Base-by-base conservation (phyloP, 2,797 vertebrate species). In the Crocodylus rhombifer region DNA sequence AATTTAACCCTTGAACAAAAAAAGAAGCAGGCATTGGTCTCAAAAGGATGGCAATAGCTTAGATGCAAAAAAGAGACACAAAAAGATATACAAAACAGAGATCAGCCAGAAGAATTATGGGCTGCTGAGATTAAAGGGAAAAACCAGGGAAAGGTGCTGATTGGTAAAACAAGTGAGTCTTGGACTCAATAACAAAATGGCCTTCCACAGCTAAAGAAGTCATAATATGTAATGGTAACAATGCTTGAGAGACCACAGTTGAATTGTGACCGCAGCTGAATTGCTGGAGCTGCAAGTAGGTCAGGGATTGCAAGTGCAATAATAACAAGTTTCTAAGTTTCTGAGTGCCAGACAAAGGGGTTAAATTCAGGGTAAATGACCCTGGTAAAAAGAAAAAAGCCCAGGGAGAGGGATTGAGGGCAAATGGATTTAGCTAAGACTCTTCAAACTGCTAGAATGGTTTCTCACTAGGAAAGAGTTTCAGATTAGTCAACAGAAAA, bases 1-100 rank as follows among this genome's bases (percentile, higher is more conserved):
- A 78, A 82, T 84, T 93, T 96, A 95, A 95, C 92, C 62, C 91
- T 75, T 77, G 18, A 86, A 89, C 62, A 2, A 62, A 82, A 83
- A 13, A 33, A 42, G 7, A 26, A 69, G 55, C 84, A 86, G 26
- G 51, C 25, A 74, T 60, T 16, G 2, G 20, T n/a, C 71, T 90
- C 80, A 30, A 51, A 84, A 77, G 25, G 74, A 4, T 42, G 67
- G 15, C 8, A 57, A 11, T 13, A 81, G 30, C 56, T 28, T 28
- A 67, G 85, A 82, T 87, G 81, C 77, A 81, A 93, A 95, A 80
- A 62, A 0, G 13, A 82, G n/a, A 2, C 7, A 36, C 2, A 18
- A 58, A 87, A n/a, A 86, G 25, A 0, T 1, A 36, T 60, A 60
- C 20, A 84, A 61, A 67, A 26, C 3, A 15, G 28, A 0, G 1